These are phyloP conservation scores for Melospiza melodia DNA, from an alignment of 2,113 vertebrate species.

Conservation along the genomic window DNA sequence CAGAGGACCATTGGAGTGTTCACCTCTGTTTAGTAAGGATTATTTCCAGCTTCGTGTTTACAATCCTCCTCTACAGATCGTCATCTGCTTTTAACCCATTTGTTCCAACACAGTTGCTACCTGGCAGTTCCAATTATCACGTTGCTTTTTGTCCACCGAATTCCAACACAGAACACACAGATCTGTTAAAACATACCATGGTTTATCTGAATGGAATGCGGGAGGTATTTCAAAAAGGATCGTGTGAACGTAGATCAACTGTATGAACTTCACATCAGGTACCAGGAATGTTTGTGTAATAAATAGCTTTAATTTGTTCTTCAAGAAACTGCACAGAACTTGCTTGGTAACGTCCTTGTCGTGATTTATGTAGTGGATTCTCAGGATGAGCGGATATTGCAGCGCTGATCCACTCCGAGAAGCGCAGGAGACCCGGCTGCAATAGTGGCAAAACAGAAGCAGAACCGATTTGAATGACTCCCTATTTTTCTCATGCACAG, in stretches of 20 bases:
- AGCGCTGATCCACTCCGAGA: neutral
- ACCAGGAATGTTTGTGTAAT: neutral
- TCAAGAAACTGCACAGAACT: neutral
- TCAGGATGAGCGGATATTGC: neutral
- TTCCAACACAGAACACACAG: no score
- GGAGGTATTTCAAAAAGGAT: neutral
- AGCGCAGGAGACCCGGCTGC: neutral
- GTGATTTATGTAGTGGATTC: neutral
- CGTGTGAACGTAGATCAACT: neutral
- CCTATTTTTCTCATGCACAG: conserved; percentile 29
- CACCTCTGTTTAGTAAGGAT: neutral
- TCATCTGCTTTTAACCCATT: neutral
- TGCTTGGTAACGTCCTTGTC: neutral
- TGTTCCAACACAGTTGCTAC: neutral
- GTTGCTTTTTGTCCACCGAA: neutral
- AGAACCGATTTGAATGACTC: neutral
- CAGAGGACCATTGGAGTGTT: neutral
- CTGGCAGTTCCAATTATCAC: neutral
- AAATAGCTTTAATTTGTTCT: neutral
- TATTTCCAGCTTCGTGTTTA: neutral
- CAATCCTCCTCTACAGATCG: neutral
- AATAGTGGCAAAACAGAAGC: neutral
- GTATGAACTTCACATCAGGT: neutral
- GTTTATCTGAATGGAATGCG: neutral
- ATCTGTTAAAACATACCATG: neutral